These are phyloP conservation scores for Halichondria panicea DNA, from an alignment of 37 sponge, comb jelly and placozoan species.

Conservation along the genomic window DNA sequence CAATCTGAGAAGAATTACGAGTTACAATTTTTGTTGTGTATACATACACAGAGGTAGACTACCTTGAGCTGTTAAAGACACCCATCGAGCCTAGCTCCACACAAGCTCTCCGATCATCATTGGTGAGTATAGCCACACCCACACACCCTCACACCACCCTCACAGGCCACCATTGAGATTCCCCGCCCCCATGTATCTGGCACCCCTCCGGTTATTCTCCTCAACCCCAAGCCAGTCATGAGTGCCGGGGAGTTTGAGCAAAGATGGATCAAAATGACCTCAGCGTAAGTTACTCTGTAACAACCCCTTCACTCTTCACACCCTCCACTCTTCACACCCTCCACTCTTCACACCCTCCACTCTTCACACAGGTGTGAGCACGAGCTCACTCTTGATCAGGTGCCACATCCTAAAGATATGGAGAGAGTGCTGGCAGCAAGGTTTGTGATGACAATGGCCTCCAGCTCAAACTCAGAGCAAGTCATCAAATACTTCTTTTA, in stretches of 20 bases:
- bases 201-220: slow-evolving; percentile 60
- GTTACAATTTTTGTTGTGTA: too few species aligned
- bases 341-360: not conserved
- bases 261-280: slow-evolving; percentile 65
- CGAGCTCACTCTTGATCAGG: slow-evolving; percentile 48
- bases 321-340: too few species aligned
- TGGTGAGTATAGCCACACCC: not conserved
- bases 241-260: slow-evolving; percentile 82
- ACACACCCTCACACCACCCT: not conserved
- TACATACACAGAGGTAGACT: not conserved
- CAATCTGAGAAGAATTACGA: too few species aligned
- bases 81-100: not conserved
- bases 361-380: slow-evolving; percentile 60
- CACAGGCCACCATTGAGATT: not conserved
- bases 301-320: too few species aligned
- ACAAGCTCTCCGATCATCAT: not conserved
- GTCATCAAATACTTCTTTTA: slow-evolving; percentile 85
- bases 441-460: slow-evolving; percentile 84
- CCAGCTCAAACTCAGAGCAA: slow-evolving; percentile 74
- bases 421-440: slow-evolving; percentile 49
- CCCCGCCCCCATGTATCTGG: slow-evolving; percentile 6
- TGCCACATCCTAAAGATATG: slow-evolving; percentile 78
- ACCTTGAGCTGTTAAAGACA: not conserved
- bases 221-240: slow-evolving; percentile 65
- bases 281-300: slow-evolving; percentile 31